Evolutionary conservation across 2,888 invertebrate genomes (phyloP).

Genomic region (Petrolisthes cinctipes): DNA sequence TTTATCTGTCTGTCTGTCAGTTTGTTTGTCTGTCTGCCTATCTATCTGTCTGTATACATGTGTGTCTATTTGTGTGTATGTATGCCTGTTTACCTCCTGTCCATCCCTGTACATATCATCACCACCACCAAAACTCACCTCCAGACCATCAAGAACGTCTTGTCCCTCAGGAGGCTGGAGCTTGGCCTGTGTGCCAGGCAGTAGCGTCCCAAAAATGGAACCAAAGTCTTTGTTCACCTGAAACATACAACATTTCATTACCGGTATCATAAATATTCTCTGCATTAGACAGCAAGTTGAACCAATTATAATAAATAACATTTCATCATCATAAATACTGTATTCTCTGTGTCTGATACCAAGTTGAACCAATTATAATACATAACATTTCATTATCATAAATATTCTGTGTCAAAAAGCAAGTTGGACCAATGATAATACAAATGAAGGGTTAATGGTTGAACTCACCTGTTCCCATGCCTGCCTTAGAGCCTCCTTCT

Average conservation of each 20-base stretch:
- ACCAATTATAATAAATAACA: constrained; percentile 31
- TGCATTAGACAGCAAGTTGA: too few species aligned
- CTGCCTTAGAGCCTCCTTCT: constrained; percentile 82
- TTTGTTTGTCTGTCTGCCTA: too few species aligned
- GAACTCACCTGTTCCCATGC: constrained; percentile 79
- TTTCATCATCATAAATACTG: constrained; percentile 42
- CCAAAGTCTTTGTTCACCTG: constrained; percentile 92
- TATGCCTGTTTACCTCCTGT: not conserved
- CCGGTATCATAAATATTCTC: too few species aligned
- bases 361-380: too few species aligned
- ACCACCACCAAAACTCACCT: constrained; percentile 73
- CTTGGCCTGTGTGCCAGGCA: constrained; percentile 91
- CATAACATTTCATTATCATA: too few species aligned
- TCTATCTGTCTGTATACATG: not conserved
- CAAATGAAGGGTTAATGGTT: too few species aligned
- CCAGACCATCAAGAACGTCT: constrained; percentile 86
- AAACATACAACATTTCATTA: constrained; percentile 64
- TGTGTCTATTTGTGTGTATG: not conserved
- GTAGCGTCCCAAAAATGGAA: constrained; percentile 89
- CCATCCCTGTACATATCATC: not conserved
- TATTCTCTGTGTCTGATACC: constrained; percentile 5
- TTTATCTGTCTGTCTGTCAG: too few species aligned
- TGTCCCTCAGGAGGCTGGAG: constrained; percentile 83
- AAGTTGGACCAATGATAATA: too few species aligned
- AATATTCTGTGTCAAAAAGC: too few species aligned